phyloP scores from a whole-genome alignment of 1,140 invertebrate species.

The Diploscapter pachys region DNA sequence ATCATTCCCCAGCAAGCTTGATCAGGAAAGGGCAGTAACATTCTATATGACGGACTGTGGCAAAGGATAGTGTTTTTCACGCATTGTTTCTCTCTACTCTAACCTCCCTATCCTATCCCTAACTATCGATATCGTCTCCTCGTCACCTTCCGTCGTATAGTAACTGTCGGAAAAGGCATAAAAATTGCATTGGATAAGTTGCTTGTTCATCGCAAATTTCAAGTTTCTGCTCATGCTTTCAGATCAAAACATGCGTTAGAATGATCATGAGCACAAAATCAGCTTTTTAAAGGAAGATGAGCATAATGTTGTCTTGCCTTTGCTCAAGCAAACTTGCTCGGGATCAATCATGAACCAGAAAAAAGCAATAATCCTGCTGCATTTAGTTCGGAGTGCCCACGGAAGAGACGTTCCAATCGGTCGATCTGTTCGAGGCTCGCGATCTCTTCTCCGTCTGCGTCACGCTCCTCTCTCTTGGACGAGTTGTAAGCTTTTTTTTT shows the following conservation, averaged over 20 bases:
- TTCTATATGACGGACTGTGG: too few species aligned
- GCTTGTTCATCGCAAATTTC: too few species aligned
- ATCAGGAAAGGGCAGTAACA: too few species aligned
- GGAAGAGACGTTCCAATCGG: constrained; percentile 84
- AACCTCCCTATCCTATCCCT: background rate
- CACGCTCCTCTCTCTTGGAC: constrained; percentile 84
- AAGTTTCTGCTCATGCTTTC: too few species aligned
- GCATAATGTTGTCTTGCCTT: too few species aligned
- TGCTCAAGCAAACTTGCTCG: background rate
- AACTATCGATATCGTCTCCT: background rate
- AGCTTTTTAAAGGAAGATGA: too few species aligned
- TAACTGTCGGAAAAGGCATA: background rate
- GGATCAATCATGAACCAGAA: background rate
- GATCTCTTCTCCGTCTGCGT: constrained; percentile 92
- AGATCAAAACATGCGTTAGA: background rate
- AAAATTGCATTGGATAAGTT: too few species aligned
- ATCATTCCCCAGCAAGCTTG: too few species aligned
- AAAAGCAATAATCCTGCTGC: background rate
- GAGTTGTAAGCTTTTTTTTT: constrained; percentile 73
- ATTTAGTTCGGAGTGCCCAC: constrained; percentile 79
- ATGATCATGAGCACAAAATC: background rate
- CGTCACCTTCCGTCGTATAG: background rate
- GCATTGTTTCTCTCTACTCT: background rate
- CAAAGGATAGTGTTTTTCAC: background rate
- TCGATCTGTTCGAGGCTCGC: constrained; percentile 87